phyloP scores from a whole-genome alignment of 2,113 vertebrate species.

The Cariama cristata region DNA sequence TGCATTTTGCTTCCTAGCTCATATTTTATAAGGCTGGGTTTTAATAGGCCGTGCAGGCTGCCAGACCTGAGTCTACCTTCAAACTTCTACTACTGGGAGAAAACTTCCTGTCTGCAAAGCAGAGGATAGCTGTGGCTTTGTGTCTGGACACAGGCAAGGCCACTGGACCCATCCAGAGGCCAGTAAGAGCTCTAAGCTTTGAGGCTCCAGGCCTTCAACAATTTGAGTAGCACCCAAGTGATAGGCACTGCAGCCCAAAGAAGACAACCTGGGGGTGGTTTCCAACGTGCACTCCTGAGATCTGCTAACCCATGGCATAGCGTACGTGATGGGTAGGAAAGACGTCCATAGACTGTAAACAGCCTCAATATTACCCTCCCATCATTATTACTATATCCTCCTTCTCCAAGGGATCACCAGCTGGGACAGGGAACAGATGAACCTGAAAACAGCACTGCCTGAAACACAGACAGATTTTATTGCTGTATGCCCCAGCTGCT shows the following conservation, averaged over 20 bases:
- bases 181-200: background rate
- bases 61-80: slow-evolving; percentile 49
- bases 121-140: background rate
- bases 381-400: background rate
- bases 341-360: background rate
- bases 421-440: background rate
- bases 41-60: slow-evolving; percentile 9
- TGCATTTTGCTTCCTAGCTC: slow-evolving; percentile 56
- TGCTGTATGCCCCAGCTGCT: background rate
- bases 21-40: slow-evolving; percentile 60
- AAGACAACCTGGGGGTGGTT: background rate
- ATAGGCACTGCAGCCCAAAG: background rate
- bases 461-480: background rate
- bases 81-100: background rate
- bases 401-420: background rate
- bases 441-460: background rate
- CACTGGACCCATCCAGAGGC: background rate
- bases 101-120: slow-evolving; percentile 17
- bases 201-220: background rate
- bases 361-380: background rate
- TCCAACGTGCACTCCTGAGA: background rate
- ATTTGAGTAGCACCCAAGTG: background rate
- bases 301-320: background rate
- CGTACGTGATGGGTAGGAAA: background rate
- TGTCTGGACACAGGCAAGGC: background rate